Base-by-base conservation (phyloP, 2,888 invertebrate genomes). In the Lordiphosa fenestrarum region DNA sequence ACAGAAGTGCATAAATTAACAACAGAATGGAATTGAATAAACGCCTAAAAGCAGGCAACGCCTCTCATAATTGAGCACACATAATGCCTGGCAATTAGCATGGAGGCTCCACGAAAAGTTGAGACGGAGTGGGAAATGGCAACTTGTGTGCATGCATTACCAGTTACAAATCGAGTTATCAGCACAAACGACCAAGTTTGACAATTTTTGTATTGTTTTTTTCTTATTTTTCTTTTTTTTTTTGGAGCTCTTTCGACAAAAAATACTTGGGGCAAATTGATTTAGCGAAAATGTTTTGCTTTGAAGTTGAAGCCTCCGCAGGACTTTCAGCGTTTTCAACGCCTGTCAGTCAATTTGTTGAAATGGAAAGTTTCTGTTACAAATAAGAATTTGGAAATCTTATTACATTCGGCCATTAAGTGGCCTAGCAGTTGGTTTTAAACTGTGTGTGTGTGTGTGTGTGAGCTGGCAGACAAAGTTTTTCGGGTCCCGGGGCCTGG, bases 261-360 rank as follows among this genome's bases (percentile, higher is more conserved):
- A 65, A 66, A 71, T 80, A 81, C 58, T 73, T 81, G 69, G 62
- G 57, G 52, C 53, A 82, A 82, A 84, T 81, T 82, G 84, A 84
- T 78, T 84, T 80, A 84, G 69, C 57, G 60, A 47, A 63, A 65
- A 50, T 62, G 47, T 58, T 48, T 58, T 48, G 60, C 80, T 84
- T 80, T 80, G 80, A 80, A 81, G 82, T 84, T 57, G n/a, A n/a
- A n/a, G 30, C 47, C 30, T 9, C 9, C 7, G 3, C 30, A 30
- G 7, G 7, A 9, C 9, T 3, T 30, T 9, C 9, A 9, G 30
- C 37, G 25, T 15, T 12, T 19, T 10, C 21, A 25, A 33, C 39
- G 40, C 35, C 50, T 58, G 61, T 56, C 63, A 71, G 56, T 55
- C 61, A 64, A 76, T 77, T 71, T 62, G 59, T 50, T 33, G 42